Percentiles rank a stretch among this genome's conserved stretches.
phyloP scores from a whole-genome alignment of 2,113 vertebrate species.

The Oreocharis arfaki region DNA sequence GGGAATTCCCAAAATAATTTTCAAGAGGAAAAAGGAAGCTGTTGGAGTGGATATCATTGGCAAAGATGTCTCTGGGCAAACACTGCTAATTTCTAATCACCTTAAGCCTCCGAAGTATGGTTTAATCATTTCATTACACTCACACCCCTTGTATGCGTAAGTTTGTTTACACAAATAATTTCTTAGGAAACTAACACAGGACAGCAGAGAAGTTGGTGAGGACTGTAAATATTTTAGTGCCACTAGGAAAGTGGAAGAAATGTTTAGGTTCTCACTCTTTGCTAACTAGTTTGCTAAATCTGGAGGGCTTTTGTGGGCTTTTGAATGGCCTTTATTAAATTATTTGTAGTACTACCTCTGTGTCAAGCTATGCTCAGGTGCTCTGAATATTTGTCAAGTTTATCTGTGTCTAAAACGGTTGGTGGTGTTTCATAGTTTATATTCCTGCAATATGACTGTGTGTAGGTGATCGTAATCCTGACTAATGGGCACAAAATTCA shows the following conservation, averaged over 20 bases:
- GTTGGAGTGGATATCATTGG: neutral
- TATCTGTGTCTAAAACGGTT: neutral
- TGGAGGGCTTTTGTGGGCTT: neutral
- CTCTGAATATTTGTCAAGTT: neutral
- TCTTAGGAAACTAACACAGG: neutral
- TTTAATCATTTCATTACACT: neutral
- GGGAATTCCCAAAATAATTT: neutral
- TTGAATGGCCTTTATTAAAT: neutral
- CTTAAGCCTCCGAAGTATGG: neutral
- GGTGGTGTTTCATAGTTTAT: neutral
- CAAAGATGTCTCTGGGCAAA: neutral
- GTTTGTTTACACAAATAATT: neutral
- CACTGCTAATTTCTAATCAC: neutral
- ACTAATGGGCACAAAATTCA: neutral
- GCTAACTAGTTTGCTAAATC: neutral
- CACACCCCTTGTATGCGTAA: neutral
- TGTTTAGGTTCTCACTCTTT: neutral
- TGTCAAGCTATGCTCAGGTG: neutral
- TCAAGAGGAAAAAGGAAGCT: neutral
- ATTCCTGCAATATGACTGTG: neutral
- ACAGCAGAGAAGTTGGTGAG: neutral
- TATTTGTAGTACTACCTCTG: neutral
- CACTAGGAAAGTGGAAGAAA: neutral
- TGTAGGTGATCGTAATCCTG: neutral
- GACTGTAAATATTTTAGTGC: neutral